Percentiles rank a stretch among this genome's conserved stretches.
These are phyloP conservation scores for Melanerpes formicivorus DNA, from an alignment of 2,113 vertebrate genomes.

Conservation along the genomic window DNA sequence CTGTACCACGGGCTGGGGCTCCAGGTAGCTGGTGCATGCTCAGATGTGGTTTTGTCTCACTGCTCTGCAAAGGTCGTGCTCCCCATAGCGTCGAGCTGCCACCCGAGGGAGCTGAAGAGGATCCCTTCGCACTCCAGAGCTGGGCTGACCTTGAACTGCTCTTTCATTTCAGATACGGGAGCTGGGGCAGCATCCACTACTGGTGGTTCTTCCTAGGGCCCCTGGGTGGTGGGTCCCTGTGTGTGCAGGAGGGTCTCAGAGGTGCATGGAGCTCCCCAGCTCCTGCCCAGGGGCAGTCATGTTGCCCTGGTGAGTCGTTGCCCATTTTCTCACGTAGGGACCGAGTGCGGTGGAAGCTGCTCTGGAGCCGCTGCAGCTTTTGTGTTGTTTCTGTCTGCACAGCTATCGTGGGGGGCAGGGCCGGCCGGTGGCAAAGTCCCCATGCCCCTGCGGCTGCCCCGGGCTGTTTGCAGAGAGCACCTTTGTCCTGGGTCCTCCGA, in stretches of 20 bases:
- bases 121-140: rapidly evolving
- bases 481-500: rapidly evolving
- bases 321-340: rapidly evolving
- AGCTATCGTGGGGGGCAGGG: neutral
- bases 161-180: rapidly evolving
- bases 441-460: rapidly evolving
- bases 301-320: neutral
- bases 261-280: rapidly evolving
- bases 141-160: rapidly evolving
- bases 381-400: neutral
- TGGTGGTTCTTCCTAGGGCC: no score
- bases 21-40: rapidly evolving
- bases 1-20: neutral
- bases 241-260: neutral
- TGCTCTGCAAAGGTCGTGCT: rapidly evolving
- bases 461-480: neutral
- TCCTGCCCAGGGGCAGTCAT: neutral
- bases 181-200: rapidly evolving
- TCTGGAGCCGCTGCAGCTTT: neutral
- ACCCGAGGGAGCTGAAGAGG: rapidly evolving
- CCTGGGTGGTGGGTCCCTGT: no score
- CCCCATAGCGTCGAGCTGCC: rapidly evolving
- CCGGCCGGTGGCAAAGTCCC: no score
- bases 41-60: neutral
- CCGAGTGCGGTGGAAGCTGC: rapidly evolving